Conservation (phyloP, 2,888 invertebrate genomes). For the Nomada ruficornis region DNA sequence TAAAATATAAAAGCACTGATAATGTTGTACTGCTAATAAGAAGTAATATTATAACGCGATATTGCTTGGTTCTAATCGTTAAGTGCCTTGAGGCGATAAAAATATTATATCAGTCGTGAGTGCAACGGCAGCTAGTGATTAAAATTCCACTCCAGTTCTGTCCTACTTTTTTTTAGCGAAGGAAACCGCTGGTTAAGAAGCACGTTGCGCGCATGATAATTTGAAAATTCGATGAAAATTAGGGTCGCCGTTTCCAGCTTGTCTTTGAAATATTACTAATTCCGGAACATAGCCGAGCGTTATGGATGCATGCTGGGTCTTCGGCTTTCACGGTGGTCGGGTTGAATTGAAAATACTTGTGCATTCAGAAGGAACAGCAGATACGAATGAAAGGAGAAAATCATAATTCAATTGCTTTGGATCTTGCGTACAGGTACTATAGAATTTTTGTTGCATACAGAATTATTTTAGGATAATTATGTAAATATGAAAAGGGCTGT, state of each 20-base stretch:
- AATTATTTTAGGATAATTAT: too few relatives aligned
- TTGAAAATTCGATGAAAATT: conserved; percentile 33
- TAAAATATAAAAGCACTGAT: too few relatives aligned
- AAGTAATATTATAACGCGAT: conserved; percentile 1
- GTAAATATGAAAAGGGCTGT: too few relatives aligned
- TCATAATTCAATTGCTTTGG: too few relatives aligned
- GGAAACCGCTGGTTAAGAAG: conserved; percentile 35
- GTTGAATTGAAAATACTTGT: background rate
- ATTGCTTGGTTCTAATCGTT: conserved; percentile 16
- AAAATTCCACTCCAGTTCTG: conserved; percentile 40
- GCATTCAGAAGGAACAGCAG: background rate
- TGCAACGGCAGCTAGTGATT: conserved; percentile 11
- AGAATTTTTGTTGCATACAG: too few relatives aligned
- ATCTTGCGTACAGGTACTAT: too few relatives aligned
- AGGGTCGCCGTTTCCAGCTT: conserved; percentile 3
- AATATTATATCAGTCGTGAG: conserved; percentile 24
- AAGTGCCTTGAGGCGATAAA: conserved; percentile 22
- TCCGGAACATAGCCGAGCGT: background rate
- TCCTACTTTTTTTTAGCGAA: conserved; percentile 45
- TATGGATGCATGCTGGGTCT: background rate
- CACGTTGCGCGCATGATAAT: conserved; percentile 46
- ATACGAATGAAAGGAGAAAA: too few relatives aligned
- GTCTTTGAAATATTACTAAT: conserved; percentile 10
- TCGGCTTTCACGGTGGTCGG: background rate
- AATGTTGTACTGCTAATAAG: too few relatives aligned